Base-by-base conservation (phyloP, 2,797 vertebrate species). In the Sphaeramia orbicularis region DNA sequence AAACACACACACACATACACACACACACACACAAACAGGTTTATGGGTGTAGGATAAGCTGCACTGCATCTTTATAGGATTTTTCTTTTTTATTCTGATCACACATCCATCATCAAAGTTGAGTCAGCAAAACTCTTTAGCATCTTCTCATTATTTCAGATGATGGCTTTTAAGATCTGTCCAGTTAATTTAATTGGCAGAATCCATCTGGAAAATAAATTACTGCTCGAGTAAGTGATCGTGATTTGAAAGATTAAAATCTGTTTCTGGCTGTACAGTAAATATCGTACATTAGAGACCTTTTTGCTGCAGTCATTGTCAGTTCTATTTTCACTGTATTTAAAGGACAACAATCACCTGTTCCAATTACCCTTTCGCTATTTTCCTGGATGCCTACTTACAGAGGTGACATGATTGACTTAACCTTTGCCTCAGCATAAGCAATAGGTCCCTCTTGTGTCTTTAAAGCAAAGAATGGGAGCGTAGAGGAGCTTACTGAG, bases 381-480 rank as follows among this genome's bases (percentile, higher is more conserved):
- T 80, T 81, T 83, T 72, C 72, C 69, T 65, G 40, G 65, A 63
- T 60, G 53, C 51, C 62, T 72, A 57, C 75, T 84, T 73, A 74
- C 43, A 85, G 57, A 19, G 1, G 19, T 18, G 62, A 65, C 65
- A 60, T 81, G 81, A 89, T 82, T 86, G 82, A 87, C 76, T 80
- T 88, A 83, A 89, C 90, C 88, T 93, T 90, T 91, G 60, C 54
- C 37, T 78, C 55, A 58, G 56, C 7, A 27, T 48, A 43, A 57
- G 1, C 69, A 48, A 56, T 36, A 1, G 12, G 70, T 73, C 85
- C 79, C 80, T 62, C 18, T 49, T 74, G 71, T 81, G 66, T 81
- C 47, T 84, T 85, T 60, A 21, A 61, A 69, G 18, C 27, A 9
- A 59, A 47, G 55, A 80, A 71, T 61, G 65, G 47, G 68, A 19